Percentiles rank a stretch among this genome's conserved stretches.
Evolutionary conservation across 1,140 invertebrate genomes (phyloP).

Genomic region (Araneus ventricosus): DNA sequence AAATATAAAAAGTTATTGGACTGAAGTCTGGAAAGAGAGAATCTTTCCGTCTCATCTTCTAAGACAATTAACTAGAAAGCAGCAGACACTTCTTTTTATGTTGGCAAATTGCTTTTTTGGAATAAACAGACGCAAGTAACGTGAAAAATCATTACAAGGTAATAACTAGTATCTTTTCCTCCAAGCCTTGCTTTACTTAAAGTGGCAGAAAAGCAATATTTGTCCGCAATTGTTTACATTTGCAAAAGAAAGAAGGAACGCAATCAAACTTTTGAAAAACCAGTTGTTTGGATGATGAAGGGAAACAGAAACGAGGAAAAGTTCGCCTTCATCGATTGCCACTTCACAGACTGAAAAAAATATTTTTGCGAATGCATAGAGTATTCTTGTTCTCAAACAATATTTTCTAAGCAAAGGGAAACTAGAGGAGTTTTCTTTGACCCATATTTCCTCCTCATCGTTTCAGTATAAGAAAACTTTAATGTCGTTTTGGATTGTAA

Average conservation of each 20-base stretch:
- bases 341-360: neutral
- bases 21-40: too few species aligned
- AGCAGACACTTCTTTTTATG: neutral
- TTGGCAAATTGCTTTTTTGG: neutral
- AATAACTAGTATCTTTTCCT: neutral
- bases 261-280: constrained; percentile 23
- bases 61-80: too few species aligned
- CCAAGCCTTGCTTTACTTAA: neutral
- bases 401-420: neutral
- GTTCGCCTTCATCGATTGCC: constrained; percentile 17
- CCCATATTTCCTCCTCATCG: neutral
- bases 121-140: neutral
- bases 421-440: constrained; percentile 1
- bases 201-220: constrained; percentile 35
- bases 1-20: too few species aligned
- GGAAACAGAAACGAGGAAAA: constrained; percentile 23
- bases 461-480: neutral
- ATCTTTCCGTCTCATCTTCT: too few species aligned
- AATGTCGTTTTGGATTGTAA: constrained; percentile 8
- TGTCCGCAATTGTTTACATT: neutral
- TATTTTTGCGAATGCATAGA: constrained; percentile 8
- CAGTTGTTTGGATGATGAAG: neutral
- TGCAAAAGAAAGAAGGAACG: neutral
- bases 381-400: constrained; percentile 3
- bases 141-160: neutral